Conservation (phyloP, 2,888 invertebrate species). For the Epinotia ramella region DNA sequence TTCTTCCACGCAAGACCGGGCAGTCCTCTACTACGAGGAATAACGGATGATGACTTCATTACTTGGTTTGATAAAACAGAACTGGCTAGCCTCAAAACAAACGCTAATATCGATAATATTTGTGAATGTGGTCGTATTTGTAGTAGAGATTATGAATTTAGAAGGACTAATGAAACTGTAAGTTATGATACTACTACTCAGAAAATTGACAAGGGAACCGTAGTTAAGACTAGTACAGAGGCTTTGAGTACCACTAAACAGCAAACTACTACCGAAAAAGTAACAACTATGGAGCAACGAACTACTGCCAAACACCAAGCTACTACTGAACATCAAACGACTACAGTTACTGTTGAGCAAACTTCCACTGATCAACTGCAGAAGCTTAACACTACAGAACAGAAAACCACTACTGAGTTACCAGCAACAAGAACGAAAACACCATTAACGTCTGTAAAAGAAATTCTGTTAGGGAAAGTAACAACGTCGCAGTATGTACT, state of each 20-base stretch:
- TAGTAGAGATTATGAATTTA: conserved; percentile 76
- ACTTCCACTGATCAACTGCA: conserved; percentile 43
- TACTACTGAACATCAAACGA: conserved; percentile 43
- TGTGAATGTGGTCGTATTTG: conserved; percentile 84
- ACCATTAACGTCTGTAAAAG: conserved; percentile 14
- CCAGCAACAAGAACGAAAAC: conserved; percentile 42
- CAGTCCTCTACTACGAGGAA: conserved; percentile 86
- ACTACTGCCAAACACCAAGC: conserved; percentile 36
- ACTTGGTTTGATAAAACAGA: conserved; percentile 88
- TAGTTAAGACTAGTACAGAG: conserved; percentile 44
- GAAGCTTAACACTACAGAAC: background rate
- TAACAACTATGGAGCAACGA: background rate
- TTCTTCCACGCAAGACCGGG: conserved; percentile 87
- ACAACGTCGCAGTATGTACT: conserved; percentile 43
- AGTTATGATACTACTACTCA: conserved; percentile 36
- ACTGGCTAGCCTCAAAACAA: conserved; percentile 75
- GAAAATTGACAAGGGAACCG: conserved; percentile 9
- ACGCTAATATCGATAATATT: conserved; percentile 79
- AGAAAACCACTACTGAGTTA: conserved; percentile 28
- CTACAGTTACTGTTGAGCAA: conserved; percentile 7
- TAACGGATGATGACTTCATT: conserved; percentile 87
- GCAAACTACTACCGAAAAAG: conserved; percentile 24
- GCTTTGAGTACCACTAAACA: conserved; percentile 43
- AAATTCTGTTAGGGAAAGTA: conserved; percentile 29
- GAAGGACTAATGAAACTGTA: conserved; percentile 59